Conservation (phyloP, 2,888 invertebrate species). For the Cenopis cana region DNA sequence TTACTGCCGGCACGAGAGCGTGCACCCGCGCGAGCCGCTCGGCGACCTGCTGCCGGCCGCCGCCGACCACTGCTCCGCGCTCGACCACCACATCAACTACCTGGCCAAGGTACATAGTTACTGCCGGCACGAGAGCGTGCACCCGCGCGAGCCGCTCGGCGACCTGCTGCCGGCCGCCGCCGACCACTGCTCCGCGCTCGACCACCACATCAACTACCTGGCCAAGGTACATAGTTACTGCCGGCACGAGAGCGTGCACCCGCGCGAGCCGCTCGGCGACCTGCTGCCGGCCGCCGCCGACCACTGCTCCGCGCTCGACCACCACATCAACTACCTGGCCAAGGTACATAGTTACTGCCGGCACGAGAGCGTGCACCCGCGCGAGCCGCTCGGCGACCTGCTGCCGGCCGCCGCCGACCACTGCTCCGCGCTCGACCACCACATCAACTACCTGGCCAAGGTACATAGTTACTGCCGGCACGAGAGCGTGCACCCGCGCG, state of each 20-base stretch:
- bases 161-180: constrained; percentile 94
- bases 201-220: constrained; percentile 92
- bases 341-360: no score
- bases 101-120: constrained; percentile 78
- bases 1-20: no score
- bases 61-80: constrained; percentile 94
- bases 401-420: constrained; percentile 95
- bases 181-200: constrained; percentile 95
- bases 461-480: no score
- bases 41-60: constrained; percentile 93
- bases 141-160: constrained; percentile 80
- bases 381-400: constrained; percentile 94
- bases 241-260: no score
- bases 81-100: constrained; percentile 95
- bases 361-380: no score
- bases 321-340: constrained; percentile 90
- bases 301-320: constrained; percentile 94
- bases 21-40: constrained; percentile 73
- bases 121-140: no score
- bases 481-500: no score
- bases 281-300: constrained; percentile 94
- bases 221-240: constrained; percentile 78
- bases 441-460: constrained; percentile 88
- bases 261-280: constrained; percentile 95
- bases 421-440: constrained; percentile 94